Conservation (phyloP, 2,113 vertebrate species). For the Saguinus imperator region DNA sequence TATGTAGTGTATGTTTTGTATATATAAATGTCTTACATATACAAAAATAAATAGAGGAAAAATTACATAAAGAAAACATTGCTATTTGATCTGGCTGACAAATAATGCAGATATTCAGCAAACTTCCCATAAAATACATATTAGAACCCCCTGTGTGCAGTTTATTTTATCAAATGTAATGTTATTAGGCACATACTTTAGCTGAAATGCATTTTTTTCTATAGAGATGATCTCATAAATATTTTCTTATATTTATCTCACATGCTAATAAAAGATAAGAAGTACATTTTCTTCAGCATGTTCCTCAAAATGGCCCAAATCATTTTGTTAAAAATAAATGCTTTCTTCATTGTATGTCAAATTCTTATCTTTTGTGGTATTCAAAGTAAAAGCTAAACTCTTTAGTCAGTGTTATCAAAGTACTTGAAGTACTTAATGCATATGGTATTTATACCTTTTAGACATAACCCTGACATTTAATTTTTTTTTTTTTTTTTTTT, state of each 20-base stretch:
- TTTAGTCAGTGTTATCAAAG: constrained; percentile 23
- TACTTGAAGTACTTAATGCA: not conserved
- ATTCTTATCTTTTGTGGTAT: constrained; percentile 35
- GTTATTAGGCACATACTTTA: constrained; percentile 54
- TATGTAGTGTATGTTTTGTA: not conserved
- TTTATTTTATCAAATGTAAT: constrained; percentile 71
- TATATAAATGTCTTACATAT: not conserved
- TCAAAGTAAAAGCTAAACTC: not conserved
- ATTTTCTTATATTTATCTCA: constrained; percentile 59
- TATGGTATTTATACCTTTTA: constrained; percentile 32
- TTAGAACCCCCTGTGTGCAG: constrained; percentile 42
- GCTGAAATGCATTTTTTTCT: constrained; percentile 68
- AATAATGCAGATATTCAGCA: not conserved
- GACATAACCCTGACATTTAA: not conserved
- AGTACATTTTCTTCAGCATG: constrained; percentile 43
- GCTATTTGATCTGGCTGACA: not conserved
- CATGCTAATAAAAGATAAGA: constrained; percentile 74
- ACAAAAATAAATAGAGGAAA: not conserved
- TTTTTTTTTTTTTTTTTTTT: constrained; percentile 25
- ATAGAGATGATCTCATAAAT: constrained; percentile 65
- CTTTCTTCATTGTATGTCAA: not conserved
- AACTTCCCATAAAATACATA: not conserved
- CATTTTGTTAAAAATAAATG: constrained; percentile 65
- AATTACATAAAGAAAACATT: not conserved
- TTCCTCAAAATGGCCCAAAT: constrained; percentile 66